Evolutionary conservation across 1,140 invertebrate species (phyloP), one percentile per base, ranked within the genome.

Genomic region (Lepidotrigona ventralis): DNA sequence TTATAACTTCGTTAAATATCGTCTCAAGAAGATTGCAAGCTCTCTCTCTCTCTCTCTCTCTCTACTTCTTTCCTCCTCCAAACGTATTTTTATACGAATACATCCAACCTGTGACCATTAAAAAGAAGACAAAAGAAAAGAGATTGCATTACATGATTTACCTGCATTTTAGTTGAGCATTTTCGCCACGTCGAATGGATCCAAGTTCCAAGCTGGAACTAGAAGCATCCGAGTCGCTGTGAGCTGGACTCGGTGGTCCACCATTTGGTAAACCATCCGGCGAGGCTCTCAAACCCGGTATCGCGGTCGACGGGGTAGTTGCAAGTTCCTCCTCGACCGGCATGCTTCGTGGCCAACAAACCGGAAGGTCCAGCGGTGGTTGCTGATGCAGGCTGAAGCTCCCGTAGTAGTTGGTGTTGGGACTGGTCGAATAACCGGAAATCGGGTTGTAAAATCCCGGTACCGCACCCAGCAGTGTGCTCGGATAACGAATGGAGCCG

Each of bases 201-300:
- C 93, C 93, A 15, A 94, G 86, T 74, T 94, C 94, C 69, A 94
- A 84, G 76, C 94, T 94, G 46, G 94, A 94, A 78, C 90, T 94
- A 63, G 94, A 94, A 0, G 93, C 94, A 54, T 94, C 94, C 8
- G 93, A 94, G 79, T 94, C 93, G 82, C 93, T 93, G 88, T 94
- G 93, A 6, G 91, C 91, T n/a, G 94, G 94, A 85, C 93, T 94
- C 46, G 93, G 91, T 2, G 94, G 94, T 0, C 92, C 93, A 33
- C 86, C 89, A 75, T 83, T 86, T 23, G 90, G 86, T 33, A 92
- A 80, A 5, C 85, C 83, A 46, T 81, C 83, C n/a, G 91, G 84
- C 5, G 86, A 86, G 26, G 79, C 83, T 14, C 81, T 87, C n/a
- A 88, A 53, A n/a, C 81, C 79, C 60, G 74, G 79, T 69, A 86